Conservation (phyloP, 2,888 invertebrate genomes). For the Drosophila differens region DNA sequence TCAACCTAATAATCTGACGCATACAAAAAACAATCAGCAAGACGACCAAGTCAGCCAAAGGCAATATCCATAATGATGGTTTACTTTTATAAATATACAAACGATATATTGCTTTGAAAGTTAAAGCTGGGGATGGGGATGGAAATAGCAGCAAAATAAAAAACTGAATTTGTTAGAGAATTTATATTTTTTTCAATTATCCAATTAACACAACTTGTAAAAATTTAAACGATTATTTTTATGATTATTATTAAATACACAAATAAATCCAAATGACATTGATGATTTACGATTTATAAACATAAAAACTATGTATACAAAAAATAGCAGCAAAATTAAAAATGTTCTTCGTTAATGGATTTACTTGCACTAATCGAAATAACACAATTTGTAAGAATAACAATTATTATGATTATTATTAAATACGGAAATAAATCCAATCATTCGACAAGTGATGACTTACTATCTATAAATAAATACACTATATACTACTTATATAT, state of each 20-base stretch:
- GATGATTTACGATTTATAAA: background rate
- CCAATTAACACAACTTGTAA: background rate
- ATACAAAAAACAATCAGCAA: conserved; percentile 21
- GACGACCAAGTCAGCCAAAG: background rate
- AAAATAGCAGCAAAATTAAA: background rate
- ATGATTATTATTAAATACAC: background rate
- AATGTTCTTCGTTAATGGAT: background rate
- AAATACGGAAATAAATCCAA: background rate
- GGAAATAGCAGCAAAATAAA: background rate
- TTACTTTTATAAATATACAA: background rate
- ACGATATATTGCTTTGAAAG: background rate
- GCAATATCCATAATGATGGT: conserved; percentile 1
- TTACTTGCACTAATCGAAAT: background rate
- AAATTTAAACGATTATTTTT: background rate
- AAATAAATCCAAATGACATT: background rate
- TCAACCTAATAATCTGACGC: conserved; percentile 10
- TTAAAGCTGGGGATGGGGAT: background rate
- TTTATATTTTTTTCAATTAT: background rate
- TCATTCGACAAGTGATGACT: no score
- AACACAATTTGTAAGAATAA: background rate
- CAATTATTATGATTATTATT: background rate
- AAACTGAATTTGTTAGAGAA: background rate
- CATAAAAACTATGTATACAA: background rate
- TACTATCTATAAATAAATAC: background rate
- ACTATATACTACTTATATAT: background rate